Base-by-base conservation (phyloP, 2,888 invertebrate genomes). In the Holacanthella duospinosa region DNA sequence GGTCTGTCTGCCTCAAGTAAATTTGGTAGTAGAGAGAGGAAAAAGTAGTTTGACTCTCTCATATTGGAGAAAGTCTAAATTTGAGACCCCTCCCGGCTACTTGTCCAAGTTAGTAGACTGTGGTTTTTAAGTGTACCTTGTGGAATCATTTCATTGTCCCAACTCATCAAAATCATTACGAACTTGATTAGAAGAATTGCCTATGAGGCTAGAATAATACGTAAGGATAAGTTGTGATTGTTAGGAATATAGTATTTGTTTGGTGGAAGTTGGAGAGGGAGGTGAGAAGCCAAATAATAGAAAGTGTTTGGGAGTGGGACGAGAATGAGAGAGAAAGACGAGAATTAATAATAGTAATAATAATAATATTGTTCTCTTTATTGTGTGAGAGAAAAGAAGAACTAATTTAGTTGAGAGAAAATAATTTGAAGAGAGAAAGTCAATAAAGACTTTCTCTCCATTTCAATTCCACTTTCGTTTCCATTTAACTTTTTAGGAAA, bases 141-240 rank as follows among this genome's bases (percentile, higher is more conserved):
- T 9, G 6, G 48, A 55, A 63, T 61, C 63, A 59, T 63, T 60
- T 48, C 64, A 61, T 61, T 61, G 57, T 65, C 67, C 65, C 67
- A 61, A 68, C 62, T 66, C 69, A 67, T 69, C 68, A 68, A 65
- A 64, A 62, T 66, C 66, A 69, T 69, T 69, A 68, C 28, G 66
- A 69, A 69, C 69, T 69, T 68, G 68, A 69, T 69, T 69, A 69
- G 68, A 68, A 68, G 64, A 68, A 69, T 68, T 68, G 68, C 64
- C 69, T 68, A 68, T 68, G 65, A 66, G 12, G 16, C 48, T 21
- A 48, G 16, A 48, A 48, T 48, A 48, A 48, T 48, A 48, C 21
- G 16, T 21, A 48, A 48, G 16, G 16, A 48, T 21, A n/a, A 21
- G 16, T 48, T 48, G 4, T 48, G 16, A 48, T 48, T 48, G n/a